phyloP scores from a whole-genome alignment of 1,140 invertebrate genomes.

The Cydia amplana region DNA sequence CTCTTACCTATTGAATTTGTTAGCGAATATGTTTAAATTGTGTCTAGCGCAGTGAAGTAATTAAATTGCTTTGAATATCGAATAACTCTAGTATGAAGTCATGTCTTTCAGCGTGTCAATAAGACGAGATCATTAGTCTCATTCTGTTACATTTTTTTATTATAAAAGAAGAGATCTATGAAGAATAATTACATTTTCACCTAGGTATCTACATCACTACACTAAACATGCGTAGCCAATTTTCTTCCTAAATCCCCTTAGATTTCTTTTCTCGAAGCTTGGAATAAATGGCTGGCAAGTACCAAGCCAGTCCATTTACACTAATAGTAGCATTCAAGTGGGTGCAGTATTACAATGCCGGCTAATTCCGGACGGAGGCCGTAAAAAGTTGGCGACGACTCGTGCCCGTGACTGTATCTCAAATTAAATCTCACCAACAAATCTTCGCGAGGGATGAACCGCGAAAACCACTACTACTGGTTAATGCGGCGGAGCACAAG shows the following conservation, averaged over 20 bases:
- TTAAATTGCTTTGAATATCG: neutral
- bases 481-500: neutral
- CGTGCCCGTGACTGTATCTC: slow-evolving; percentile 68
- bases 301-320: slow-evolving; percentile 24
- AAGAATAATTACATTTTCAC: too few species aligned
- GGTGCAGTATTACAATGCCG: slow-evolving; percentile 45
- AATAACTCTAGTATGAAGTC: neutral
- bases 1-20: neutral
- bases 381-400: slow-evolving; percentile 55
- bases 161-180: too few species aligned
- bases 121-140: neutral
- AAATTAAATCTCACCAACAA: slow-evolving; percentile 74
- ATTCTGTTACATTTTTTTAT: too few species aligned
- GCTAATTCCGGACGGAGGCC: slow-evolving; percentile 48
- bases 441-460: slow-evolving; percentile 68
- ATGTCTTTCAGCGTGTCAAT: neutral
- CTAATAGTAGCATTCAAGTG: slow-evolving; percentile 31
- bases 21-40: neutral
- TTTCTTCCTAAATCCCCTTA: neutral
- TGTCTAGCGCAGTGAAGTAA: neutral
- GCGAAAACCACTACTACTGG: slow-evolving; percentile 50
- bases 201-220: too few species aligned
- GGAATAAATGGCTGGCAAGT: slow-evolving; percentile 12
- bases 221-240: neutral
- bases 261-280: neutral